A percentile compares a stretch with the other conserved stretches of the same genome.
phyloP scores from a whole-genome alignment of 2,888 invertebrate genomes.

The Phengaris arion region DNA sequence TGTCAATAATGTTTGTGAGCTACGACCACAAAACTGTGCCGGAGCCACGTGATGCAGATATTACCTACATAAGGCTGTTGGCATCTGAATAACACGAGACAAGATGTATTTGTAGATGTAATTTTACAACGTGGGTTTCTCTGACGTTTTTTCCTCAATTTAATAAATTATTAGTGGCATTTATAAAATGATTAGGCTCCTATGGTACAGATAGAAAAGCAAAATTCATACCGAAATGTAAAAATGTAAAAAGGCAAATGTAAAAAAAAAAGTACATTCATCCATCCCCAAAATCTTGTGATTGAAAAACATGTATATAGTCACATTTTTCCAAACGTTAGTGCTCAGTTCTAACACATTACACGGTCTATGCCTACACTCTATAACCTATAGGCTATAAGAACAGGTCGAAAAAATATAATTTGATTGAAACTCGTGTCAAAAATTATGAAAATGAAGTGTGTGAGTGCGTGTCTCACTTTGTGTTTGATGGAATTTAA shows the following conservation, averaged over 20 bases:
- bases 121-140: neutral
- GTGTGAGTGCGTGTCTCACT: neutral
- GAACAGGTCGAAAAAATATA: neutral
- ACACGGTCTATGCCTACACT: neutral
- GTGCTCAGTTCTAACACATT: too few relatives aligned
- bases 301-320: too few relatives aligned
- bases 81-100: neutral
- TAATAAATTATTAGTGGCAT: neutral
- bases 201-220: too few relatives aligned
- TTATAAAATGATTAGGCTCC: neutral
- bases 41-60: neutral
- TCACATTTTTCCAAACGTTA: too few relatives aligned
- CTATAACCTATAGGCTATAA: neutral
- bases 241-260: too few relatives aligned
- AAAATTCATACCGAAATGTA: too few relatives aligned
- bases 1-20: neutral
- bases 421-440: neutral
- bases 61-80: slow-evolving; percentile 5
- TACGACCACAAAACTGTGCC: neutral
- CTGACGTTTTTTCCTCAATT: neutral
- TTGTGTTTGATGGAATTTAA: slow-evolving; percentile 20
- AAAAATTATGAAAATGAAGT: slow-evolving; percentile 22
- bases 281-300: too few relatives aligned
- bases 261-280: too few relatives aligned
- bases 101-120: neutral